These are phyloP conservation scores for Frieseomelitta varia DNA, from an alignment of 1,140 invertebrate species.

Conservation along the genomic window DNA sequence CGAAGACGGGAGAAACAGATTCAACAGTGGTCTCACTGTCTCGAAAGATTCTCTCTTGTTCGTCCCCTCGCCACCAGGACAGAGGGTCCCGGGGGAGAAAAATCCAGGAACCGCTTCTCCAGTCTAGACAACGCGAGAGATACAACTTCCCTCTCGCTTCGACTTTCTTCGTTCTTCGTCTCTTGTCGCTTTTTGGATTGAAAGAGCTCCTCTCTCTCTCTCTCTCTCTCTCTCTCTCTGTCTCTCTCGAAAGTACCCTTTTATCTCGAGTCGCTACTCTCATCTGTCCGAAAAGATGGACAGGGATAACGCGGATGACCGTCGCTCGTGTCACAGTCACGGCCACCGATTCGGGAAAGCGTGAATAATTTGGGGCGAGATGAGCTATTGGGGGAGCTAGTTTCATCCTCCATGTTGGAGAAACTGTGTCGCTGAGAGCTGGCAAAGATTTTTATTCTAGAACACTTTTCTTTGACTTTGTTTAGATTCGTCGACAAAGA, in stretches of 20 bases:
- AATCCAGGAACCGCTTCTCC: slow-evolving; percentile 71
- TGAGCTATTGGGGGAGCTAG: background rate
- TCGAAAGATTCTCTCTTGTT: slow-evolving; percentile 52
- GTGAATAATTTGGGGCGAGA: background rate
- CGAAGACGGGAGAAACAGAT: slow-evolving; percentile 56
- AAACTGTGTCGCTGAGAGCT: background rate
- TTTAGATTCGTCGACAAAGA: too few species aligned
- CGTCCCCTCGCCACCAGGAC: slow-evolving; percentile 15
- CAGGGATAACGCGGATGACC: slow-evolving; percentile 38
- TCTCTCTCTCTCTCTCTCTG: background rate
- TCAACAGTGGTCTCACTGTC: slow-evolving; percentile 68
- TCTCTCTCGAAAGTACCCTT: background rate
- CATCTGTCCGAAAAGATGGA: slow-evolving; percentile 57
- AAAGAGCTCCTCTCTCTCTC: background rate
- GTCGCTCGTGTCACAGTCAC: slow-evolving; percentile 35
- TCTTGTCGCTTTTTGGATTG: background rate
- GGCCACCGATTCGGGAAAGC: slow-evolving; percentile 17
- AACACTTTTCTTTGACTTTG: too few species aligned
- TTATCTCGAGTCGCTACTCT: slow-evolving; percentile 43
- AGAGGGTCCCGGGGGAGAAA: slow-evolving; percentile 70
- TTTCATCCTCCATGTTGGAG: background rate
- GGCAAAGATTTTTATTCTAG: too few species aligned
- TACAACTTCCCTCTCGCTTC: slow-evolving; percentile 38
- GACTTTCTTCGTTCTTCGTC: slow-evolving; percentile 18
- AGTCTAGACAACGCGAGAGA: slow-evolving; percentile 73